Evolutionary conservation across 2,888 invertebrate species (phyloP).

Genomic region (Drosophila kanekoi): DNA sequence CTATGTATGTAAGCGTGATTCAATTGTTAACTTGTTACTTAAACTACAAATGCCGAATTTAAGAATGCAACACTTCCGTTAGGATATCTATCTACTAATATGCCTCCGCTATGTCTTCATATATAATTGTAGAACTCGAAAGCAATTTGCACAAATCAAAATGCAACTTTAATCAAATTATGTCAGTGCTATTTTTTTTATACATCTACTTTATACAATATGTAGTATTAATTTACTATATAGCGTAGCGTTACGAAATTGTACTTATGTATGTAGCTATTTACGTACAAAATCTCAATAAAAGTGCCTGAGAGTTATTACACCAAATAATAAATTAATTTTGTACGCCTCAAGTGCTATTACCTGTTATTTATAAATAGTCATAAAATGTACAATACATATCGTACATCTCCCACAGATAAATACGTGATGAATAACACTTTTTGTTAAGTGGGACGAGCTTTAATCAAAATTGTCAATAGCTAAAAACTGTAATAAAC

Average conservation of each 20-base stretch:
- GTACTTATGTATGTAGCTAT: constrained; percentile 62
- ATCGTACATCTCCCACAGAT: constrained; percentile 14
- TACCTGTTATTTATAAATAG: constrained; percentile 9
- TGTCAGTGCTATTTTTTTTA: too few relatives aligned
- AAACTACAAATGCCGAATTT: constrained; percentile 30
- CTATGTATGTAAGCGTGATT: constrained; percentile 49
- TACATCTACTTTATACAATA: constrained; percentile 37
- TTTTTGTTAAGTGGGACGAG: constrained; percentile 21
- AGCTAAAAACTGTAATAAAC: constrained; percentile 43
- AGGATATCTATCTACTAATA: constrained; percentile 22
- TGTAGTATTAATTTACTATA: constrained; percentile 34
- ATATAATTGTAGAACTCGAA: constrained; percentile 32
- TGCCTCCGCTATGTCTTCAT: constrained; percentile 63
- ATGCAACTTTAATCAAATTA: constrained; percentile 35
- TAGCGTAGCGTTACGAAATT: constrained; percentile 38
- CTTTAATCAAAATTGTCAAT: constrained; percentile 55
- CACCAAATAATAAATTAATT: constrained; percentile 17
- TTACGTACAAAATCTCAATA: constrained; percentile 67
- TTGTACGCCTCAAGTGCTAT: constrained; percentile 4
- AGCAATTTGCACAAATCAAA: constrained; percentile 57
- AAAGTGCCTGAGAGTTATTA: constrained; percentile 71
- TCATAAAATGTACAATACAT: constrained; percentile 12
- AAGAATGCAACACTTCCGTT: constrained; percentile 25
- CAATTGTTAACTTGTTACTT: constrained; percentile 55
- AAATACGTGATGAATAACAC: constrained; percentile 31